A percentile compares a stretch with the other conserved stretches of the same genome.
Evolutionary conservation across 2,113 vertebrate genomes (phyloP).

Genomic region (Cyanoramphus novaezelandiae): DNA sequence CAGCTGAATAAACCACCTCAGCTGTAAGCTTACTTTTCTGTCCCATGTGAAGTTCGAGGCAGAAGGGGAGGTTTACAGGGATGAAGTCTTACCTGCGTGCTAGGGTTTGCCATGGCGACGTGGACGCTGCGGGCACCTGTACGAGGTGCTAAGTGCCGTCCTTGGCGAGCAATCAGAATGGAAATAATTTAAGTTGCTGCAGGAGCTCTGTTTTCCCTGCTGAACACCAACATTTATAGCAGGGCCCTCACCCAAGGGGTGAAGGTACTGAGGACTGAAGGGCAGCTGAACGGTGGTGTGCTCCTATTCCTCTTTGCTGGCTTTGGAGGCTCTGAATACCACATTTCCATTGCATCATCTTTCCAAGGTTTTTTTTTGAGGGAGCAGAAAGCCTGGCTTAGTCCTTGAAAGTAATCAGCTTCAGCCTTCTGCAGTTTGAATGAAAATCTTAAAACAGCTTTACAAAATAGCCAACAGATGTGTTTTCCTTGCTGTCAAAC

Average conservation of each 20-base stretch:
- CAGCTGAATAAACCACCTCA: background rate
- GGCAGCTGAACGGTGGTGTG: background rate
- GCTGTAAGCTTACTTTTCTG: background rate
- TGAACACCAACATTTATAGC: fast-evolving
- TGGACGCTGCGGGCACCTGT: fast-evolving
- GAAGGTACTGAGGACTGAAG: background rate
- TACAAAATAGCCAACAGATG: slow-evolving; percentile 19
- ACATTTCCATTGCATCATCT: background rate
- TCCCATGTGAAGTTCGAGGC: background rate
- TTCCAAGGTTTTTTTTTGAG: background rate
- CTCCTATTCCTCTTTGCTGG: background rate
- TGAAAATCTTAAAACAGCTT: background rate
- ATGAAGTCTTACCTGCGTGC: background rate
- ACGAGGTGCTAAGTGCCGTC: background rate
- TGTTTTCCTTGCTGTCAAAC: background rate
- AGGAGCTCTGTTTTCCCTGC: background rate
- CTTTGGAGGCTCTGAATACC: background rate
- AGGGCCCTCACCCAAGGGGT: fast-evolving
- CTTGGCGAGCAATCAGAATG: background rate
- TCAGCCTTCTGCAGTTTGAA: background rate
- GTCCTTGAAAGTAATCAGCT: slow-evolving; percentile 10
- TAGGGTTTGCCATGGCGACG: background rate
- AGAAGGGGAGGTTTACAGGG: background rate
- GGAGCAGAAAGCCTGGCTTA: background rate
- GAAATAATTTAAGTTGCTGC: background rate